Evolutionary conservation across 1,140 invertebrate genomes (phyloP).

Genomic region (Solenopsis fugax): DNA sequence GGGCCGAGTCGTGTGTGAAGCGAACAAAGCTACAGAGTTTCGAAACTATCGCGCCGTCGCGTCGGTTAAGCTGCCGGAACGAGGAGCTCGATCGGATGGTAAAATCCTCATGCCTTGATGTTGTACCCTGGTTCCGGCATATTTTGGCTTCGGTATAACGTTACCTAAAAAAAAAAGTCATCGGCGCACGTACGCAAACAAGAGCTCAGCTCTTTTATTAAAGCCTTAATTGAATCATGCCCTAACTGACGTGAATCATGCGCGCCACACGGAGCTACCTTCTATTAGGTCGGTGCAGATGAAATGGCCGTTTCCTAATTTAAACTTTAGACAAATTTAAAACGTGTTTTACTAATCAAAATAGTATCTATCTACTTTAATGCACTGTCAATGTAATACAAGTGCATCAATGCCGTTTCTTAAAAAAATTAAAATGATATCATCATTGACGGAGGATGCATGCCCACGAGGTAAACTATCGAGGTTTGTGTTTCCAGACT

Average conservation of each 20-base stretch:
- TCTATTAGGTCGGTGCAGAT: too few relatives aligned
- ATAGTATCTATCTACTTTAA: too few relatives aligned
- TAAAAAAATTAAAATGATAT: too few relatives aligned
- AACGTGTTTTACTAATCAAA: too few relatives aligned
- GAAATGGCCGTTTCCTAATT: too few relatives aligned
- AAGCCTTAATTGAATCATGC: conserved; percentile 44
- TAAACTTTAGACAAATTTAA: too few relatives aligned
- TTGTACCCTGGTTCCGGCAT: conserved; percentile 78
- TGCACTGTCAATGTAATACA: too few relatives aligned
- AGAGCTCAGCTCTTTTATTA: conserved; percentile 28
- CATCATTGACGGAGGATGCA: too few relatives aligned
- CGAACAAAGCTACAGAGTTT: conserved; percentile 49
- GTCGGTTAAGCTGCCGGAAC: conserved; percentile 4
- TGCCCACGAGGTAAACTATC: too few relatives aligned
- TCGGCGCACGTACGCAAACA: conserved; percentile 73
- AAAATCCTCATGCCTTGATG: conserved; percentile 69
- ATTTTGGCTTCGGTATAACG: conserved; percentile 80
- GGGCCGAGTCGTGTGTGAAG: background rate
- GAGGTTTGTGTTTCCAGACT: too few relatives aligned
- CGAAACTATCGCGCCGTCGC: conserved; percentile 43
- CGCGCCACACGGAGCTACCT: background rate
- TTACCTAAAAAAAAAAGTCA: conserved; percentile 81
- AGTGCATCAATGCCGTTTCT: too few relatives aligned
- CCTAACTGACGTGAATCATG: conserved; percentile 43
- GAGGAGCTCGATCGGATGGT: conserved; percentile 67